Evolutionary conservation across 1,140 invertebrate species (phyloP), one percentile per base, ranked within the genome.

Genomic region (Dysdera silvatica): DNA sequence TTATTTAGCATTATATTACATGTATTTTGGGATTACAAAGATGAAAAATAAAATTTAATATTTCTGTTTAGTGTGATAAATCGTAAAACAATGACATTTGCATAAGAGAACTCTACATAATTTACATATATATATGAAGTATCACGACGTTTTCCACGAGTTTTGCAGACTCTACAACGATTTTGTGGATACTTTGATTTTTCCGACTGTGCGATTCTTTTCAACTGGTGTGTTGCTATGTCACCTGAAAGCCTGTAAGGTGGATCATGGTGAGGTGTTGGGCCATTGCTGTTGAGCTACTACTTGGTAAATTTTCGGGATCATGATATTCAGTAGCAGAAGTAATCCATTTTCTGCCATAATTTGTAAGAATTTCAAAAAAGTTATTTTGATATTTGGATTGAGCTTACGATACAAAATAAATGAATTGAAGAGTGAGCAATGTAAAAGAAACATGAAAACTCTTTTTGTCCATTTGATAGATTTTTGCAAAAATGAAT

Each of bases 21-120:
- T 45, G 41, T 23, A 45, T 2, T 45, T 45, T 1, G 41, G 2
- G 1, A 14, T 16, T n/a, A 1, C 8, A 4, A 45, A 45, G 1
- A 18, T 45, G 24, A 45, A 45, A 45, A 45, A 16, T 45, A 18
- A 45, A 45, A 4, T 4, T 45, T 45, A 2, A 4, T 45, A 3
- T 45, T 45, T 45, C 41, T 45, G 41, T 45, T 45, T 45, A 45
- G 41, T 16, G 41, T 45, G 3, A 45, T 45, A 45, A 45, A 45
- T 45, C 10, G 18, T 20, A 45, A 45, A 45, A 45, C 41, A 45
- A 45, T 45, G 1, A 2, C 1, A 20, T 45, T 45, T 45, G 1
- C 8, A 45, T 1, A 45, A 45, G 41, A 18, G 41, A 45, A 45
- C 41, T 45, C 1, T 45, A 4, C n/a, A 45, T 45, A 2, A 45